Percentiles rank a stretch among this genome's conserved stretches.
These are phyloP conservation scores for Enoplosus armatus DNA, from an alignment of 2,797 vertebrate species.

Conservation along the genomic window DNA sequence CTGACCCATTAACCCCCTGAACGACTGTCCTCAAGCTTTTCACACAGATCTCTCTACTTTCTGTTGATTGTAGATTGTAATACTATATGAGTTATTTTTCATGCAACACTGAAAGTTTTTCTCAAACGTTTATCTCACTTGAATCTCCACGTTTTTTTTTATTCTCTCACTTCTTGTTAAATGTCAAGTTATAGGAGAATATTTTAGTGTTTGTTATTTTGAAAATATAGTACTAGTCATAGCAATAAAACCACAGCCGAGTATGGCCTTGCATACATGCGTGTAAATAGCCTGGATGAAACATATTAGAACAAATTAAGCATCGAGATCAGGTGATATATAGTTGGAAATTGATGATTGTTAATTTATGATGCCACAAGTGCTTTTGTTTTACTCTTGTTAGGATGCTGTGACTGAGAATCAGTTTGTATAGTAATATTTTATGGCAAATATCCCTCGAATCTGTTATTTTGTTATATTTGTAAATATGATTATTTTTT, in stretches of 20 bases:
- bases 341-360: conserved; percentile 69
- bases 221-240: conserved; percentile 45
- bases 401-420: conserved; percentile 82
- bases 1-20: conserved; percentile 16
- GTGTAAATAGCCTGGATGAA: conserved; percentile 74
- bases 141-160: conserved; percentile 70
- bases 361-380: conserved; percentile 85
- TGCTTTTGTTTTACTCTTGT: conserved; percentile 74
- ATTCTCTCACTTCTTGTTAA: conserved; percentile 60
- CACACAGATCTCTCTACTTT: conserved; percentile 22
- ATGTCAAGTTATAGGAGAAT: conserved; percentile 55
- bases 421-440: conserved; percentile 81
- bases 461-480: conserved; percentile 74
- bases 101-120: conserved; percentile 67
- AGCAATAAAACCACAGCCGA: conserved; percentile 57
- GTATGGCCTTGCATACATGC: conserved; percentile 49
- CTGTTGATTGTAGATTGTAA: conserved; percentile 29
- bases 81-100: conserved; percentile 48
- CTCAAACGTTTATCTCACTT: conserved; percentile 66
- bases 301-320: conserved; percentile 63
- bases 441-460: conserved; percentile 73
- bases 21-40: conserved; percentile 18
- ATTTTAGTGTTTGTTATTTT: conserved; percentile 51
- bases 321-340: conserved; percentile 59
- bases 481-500: conserved; percentile 77